Conservation (phyloP, 1,140 invertebrate species). For the Druon quercuslanigerum region DNA sequence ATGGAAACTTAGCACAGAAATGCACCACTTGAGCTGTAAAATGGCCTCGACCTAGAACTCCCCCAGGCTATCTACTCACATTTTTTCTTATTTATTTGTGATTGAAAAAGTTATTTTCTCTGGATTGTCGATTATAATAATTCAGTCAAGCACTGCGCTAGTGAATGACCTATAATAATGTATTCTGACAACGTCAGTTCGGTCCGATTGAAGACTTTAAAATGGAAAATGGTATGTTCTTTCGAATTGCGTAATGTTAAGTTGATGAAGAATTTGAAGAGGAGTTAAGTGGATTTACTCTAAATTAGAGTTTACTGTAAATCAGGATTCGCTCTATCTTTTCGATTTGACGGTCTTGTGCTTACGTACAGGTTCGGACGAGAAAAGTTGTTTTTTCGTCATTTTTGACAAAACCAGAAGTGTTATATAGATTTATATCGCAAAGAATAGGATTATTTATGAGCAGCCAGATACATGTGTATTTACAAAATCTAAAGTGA, state of each 20-base stretch:
- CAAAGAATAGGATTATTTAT: constrained; percentile 17
- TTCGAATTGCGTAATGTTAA: constrained; percentile 38
- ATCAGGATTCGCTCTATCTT: constrained; percentile 46
- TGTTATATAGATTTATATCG: constrained; percentile 26
- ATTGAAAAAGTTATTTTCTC: not conserved
- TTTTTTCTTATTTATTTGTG: too few relatives aligned
- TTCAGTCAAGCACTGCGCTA: not conserved
- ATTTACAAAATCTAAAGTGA: constrained; percentile 18
- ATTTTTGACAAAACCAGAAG: constrained; percentile 1
- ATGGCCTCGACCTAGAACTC: too few relatives aligned
- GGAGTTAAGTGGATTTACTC: not conserved
- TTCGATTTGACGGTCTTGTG: constrained; percentile 58
- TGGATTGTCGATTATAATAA: not conserved
- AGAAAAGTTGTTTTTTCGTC: constrained; percentile 1
- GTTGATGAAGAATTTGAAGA: constrained; percentile 13
- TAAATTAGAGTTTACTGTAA: constrained; percentile 20
- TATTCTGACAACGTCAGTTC: constrained; percentile 8
- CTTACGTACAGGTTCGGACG: constrained; percentile 34
- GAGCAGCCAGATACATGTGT: constrained; percentile 18
- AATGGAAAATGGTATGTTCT: constrained; percentile 61
- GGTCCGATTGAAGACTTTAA: constrained; percentile 56
- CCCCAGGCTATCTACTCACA: too few relatives aligned
- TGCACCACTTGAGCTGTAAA: too few relatives aligned
- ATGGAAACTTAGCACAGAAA: too few relatives aligned
- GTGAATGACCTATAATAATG: not conserved